These are phyloP conservation scores for Athalia rosae DNA, from an alignment of 2,888 invertebrate genomes.

Conservation along the genomic window DNA sequence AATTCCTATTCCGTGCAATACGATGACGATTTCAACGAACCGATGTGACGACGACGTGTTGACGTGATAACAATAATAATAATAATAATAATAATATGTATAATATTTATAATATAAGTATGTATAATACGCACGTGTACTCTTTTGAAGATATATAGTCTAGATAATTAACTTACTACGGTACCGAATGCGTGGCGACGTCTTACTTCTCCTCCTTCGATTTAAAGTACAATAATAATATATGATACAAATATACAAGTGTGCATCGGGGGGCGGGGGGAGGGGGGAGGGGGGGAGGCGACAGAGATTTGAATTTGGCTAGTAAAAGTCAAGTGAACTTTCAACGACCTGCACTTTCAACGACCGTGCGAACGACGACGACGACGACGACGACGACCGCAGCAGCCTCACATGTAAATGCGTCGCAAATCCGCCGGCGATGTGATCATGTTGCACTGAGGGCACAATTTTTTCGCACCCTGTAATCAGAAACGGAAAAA, in stretches of 20 bases:
- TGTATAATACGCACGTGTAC: slow-evolving; percentile 22
- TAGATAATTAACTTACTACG: slow-evolving; percentile 69
- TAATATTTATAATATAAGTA: slow-evolving; percentile 3
- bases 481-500: slow-evolving; percentile 68
- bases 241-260: slow-evolving; percentile 72
- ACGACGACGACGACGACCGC: not conserved
- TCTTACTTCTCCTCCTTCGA: slow-evolving; percentile 64
- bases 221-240: slow-evolving; percentile 59
- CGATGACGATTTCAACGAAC: not conserved
- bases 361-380: not conserved
- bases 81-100: not conserved
- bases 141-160: slow-evolving; percentile 33
- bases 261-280: slow-evolving; percentile 18
- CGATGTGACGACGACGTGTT: too few species aligned
- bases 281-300: not conserved
- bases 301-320: slow-evolving; percentile 34
- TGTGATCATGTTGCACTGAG: slow-evolving; percentile 95
- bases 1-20: not conserved
- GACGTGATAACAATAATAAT: too few species aligned
- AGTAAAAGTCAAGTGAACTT: not conserved
- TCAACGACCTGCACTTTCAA: not conserved
- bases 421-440: slow-evolving; percentile 89
- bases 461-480: slow-evolving; percentile 94
- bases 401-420: slow-evolving; percentile 86
- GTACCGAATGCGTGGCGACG: slow-evolving; percentile 53